Percentiles rank a stretch among this genome's conserved stretches.
Conservation (phyloP, 2,797 vertebrate species). For the Heterohyrax brucei region DNA sequence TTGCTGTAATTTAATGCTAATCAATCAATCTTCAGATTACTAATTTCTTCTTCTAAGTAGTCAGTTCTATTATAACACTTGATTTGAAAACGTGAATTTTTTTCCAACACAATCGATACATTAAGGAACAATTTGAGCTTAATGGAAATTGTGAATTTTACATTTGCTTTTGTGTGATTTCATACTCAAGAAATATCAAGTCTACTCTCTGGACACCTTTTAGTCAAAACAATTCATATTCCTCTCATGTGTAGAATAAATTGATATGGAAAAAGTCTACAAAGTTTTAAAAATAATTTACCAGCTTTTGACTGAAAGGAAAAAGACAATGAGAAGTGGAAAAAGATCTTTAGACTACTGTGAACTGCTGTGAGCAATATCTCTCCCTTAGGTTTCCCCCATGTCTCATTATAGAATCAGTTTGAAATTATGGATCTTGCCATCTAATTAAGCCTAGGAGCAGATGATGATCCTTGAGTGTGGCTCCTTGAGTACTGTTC, state of each 20-base stretch:
- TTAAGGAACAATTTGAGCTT: neutral
- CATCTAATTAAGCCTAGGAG: neutral
- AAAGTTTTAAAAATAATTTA: neutral
- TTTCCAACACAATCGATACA: neutral
- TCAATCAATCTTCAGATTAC: conserved; percentile 6
- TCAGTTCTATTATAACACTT: conserved; percentile 15
- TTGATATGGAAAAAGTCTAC: neutral
- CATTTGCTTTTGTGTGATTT: neutral
- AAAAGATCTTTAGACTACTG: neutral
- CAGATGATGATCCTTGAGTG: neutral
- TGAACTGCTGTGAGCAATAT: neutral
- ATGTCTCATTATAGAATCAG: neutral
- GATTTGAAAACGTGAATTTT: conserved; percentile 16
- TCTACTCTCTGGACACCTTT: neutral
- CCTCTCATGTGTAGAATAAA: neutral
- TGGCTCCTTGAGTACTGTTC: neutral
- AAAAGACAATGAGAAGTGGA: neutral
- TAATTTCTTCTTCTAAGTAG: conserved; percentile 27
- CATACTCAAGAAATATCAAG: neutral
- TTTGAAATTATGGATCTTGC: neutral
- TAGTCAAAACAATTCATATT: neutral
- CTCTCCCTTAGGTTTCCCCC: neutral
- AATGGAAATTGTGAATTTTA: conserved; percentile 5
- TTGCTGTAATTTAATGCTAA: neutral
- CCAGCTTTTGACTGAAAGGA: neutral